These are phyloP conservation scores for Prenolepis imparis DNA, from an alignment of 2,888 invertebrate species.

Conservation along the genomic window DNA sequence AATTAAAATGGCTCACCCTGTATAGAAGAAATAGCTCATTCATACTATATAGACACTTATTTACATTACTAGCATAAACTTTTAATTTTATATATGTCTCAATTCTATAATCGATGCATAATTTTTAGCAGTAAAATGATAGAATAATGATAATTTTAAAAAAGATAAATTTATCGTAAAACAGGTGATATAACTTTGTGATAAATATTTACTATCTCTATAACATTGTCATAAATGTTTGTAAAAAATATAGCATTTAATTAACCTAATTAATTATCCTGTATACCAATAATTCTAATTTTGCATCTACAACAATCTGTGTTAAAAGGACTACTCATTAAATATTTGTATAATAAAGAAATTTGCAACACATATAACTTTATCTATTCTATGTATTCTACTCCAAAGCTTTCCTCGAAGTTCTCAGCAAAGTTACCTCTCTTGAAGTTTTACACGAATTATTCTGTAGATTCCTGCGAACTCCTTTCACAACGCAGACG, in stretches of 20 bases:
- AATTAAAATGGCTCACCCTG: no score
- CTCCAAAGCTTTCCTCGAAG: constrained; percentile 25
- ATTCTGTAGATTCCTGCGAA: constrained; percentile 40
- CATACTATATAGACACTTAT: background rate
- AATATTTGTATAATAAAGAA: constrained; percentile 7
- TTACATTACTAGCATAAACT: background rate
- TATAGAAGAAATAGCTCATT: background rate
- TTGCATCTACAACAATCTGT: background rate
- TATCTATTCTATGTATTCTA: background rate
- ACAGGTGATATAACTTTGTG: background rate
- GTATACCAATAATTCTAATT: background rate
- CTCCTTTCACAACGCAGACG: constrained; percentile 37
- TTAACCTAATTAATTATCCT: background rate
- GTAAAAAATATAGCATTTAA: background rate
- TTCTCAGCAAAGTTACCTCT: constrained; percentile 26
- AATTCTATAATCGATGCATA: constrained; percentile 28
- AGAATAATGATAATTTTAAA: background rate
- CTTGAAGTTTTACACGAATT: constrained; percentile 46
- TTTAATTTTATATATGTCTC: background rate
- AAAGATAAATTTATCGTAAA: background rate
- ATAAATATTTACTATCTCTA: background rate
- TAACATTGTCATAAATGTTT: background rate
- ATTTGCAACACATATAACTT: background rate
- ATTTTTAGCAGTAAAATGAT: background rate
- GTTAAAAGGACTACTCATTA: background rate